Evolutionary conservation across 2,888 invertebrate species (phyloP).

Genomic region (Melitaea athalia): DNA sequence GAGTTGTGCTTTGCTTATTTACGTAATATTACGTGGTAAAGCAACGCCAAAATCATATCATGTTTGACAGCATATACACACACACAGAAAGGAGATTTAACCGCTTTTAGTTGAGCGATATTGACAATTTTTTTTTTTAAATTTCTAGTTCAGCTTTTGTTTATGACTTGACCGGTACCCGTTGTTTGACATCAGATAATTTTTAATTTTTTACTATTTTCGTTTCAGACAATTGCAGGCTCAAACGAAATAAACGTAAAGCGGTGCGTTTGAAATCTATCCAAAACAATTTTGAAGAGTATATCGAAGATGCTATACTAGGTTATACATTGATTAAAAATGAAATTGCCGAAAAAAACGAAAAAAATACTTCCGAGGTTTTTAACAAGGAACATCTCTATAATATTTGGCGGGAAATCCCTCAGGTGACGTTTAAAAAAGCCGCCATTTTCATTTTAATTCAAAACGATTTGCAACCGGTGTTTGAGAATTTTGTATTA

Average conservation of each 20-base stretch:
- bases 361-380: slow-evolving; percentile 21
- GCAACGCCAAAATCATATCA: too few species aligned
- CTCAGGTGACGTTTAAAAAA: slow-evolving; percentile 49
- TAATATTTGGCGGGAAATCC: slow-evolving; percentile 58
- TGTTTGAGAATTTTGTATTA: slow-evolving; percentile 67
- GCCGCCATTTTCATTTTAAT: slow-evolving; percentile 64
- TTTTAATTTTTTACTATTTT: too few species aligned
- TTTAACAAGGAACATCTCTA: slow-evolving; percentile 55
- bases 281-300: slow-evolving; percentile 58
- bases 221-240: slow-evolving; percentile 74
- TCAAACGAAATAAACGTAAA: slow-evolving; percentile 73
- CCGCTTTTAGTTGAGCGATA: too few species aligned
- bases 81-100: too few species aligned
- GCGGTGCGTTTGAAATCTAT: slow-evolving; percentile 60
- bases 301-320: slow-evolving; percentile 53
- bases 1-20: too few species aligned
- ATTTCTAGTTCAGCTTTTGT: too few species aligned
- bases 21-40: too few species aligned
- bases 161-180: too few species aligned
- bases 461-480: slow-evolving; percentile 64
- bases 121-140: too few species aligned
- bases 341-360: slow-evolving; percentile 9
- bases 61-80: too few species aligned
- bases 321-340: slow-evolving; percentile 56
- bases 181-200: too few species aligned